Base-by-base conservation (phyloP, 2,888 invertebrate genomes). In the Polydrusus cervinus region DNA sequence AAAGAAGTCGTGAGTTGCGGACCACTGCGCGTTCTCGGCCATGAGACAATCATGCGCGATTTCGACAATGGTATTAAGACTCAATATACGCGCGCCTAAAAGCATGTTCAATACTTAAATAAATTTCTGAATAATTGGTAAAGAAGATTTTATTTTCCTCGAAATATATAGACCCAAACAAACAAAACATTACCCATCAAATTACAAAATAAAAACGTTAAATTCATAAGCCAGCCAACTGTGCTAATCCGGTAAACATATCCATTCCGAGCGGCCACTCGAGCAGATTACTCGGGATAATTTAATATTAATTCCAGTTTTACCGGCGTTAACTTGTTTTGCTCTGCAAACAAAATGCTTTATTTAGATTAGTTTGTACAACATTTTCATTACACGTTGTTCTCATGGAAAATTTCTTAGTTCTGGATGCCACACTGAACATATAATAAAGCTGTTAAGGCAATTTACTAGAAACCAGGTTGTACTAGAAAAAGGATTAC, bases 221-320 rank as follows among this genome's bases (percentile, higher is more conserved):
- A 53, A 30, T 30, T 25, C n/a, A 16, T 53, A 53, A 53, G 25
- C 53, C 53, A 20, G 8, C 25, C 25, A 20, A 53, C 20, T 20
- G 20, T 64, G 45, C 47, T 45, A 47, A 45, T 64, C 64, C 45
- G 47, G 64, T 47, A 30, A 47, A 47, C 47, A 64, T 64, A 64
- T 25, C 47, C 47, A 20, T 64, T 64, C 18, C 30, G 38, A 64
- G 47, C 47, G 64, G 64, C 64, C 30, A 64, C 47, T 64, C 64
- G 20, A 45, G 47, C 45, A 47, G 40, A 64, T 64, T 64, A 64
- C 64, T 20, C 30, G 64, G 64, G 25, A 64, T 64, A 64, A 64
- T 64, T 64, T 64, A 64, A 64, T 64, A 64, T 64, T 64, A 64
- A 64, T 53, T 64, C 40, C 62, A 43, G 62, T 40, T 16, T 62